A percentile compares a stretch with the other conserved stretches of the same genome.
phyloP scores from a whole-genome alignment of 2,888 invertebrate species.

The Standfussiana lucernea region DNA sequence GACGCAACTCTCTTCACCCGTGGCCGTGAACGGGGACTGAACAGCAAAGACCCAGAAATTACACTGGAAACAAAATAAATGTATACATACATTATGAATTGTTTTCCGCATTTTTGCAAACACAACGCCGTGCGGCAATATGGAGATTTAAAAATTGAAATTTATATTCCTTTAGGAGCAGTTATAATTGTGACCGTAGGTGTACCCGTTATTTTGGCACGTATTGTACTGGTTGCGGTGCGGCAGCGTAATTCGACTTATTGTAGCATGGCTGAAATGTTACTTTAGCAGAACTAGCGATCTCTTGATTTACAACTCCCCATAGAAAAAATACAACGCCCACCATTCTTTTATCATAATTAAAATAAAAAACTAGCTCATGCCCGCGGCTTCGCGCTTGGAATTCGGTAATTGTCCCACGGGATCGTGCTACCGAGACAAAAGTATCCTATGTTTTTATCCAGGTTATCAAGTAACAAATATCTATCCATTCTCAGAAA shows the following conservation, averaged over 20 bases:
- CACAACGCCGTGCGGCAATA: constrained; percentile 68
- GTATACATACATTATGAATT: constrained; percentile 60
- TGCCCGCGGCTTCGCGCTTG: no score
- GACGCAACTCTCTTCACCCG: neutral
- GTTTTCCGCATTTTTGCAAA: constrained; percentile 64
- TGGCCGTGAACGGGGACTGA: neutral
- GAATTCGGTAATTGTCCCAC: no score
- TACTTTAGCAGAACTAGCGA: neutral
- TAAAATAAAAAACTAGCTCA: no score
- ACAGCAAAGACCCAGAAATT: constrained; percentile 43
- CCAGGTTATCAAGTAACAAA: no score
- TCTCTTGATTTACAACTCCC: neutral
- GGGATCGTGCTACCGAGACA: no score
- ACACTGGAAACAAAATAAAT: constrained; percentile 58
- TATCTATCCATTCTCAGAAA: no score
- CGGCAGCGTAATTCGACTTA: constrained; percentile 20
- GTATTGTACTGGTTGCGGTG: constrained; percentile 53
- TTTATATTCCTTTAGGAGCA: constrained; percentile 82
- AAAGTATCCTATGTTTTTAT: no score
- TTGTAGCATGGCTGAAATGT: constrained; percentile 4
- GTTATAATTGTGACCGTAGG: constrained; percentile 74
- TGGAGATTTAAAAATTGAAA: constrained; percentile 85
- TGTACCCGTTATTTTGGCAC: constrained; percentile 58
- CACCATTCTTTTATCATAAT: no score
- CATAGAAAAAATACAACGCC: neutral